Base-by-base conservation (phyloP, 2,888 invertebrate genomes). In the Encarsia formosa region DNA sequence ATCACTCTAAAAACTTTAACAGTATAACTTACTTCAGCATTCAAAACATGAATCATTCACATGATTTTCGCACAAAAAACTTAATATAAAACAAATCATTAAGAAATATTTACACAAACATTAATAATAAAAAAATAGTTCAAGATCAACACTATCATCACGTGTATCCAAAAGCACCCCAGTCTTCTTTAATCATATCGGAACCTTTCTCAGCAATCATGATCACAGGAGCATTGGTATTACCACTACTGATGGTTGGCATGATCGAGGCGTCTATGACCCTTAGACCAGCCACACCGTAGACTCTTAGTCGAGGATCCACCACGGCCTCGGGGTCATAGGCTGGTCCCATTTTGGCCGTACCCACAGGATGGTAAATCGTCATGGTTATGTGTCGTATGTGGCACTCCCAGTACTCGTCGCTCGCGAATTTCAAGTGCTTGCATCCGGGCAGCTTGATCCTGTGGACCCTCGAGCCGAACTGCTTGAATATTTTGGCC, bases 131-230 rank as follows among this genome's bases (percentile, higher is more conserved):
- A n/a, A n/a, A n/a, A n/a, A n/a, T n/a, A n/a, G n/a, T n/a, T n/a
- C n/a, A n/a, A n/a, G n/a, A n/a, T n/a, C n/a, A n/a, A n/a, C n/a
- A n/a, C n/a, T n/a, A n/a, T n/a, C n/a, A n/a, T n/a, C n/a, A n/a
- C n/a, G n/a, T n/a, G n/a, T n/a, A n/a, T n/a, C n/a, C 18, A 9
- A 48, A 4, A 15, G 16, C 34, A 15, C 43, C 68, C 91, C 91
- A 91, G 73, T 91, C 90, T 72, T 86, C 83, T 73, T 91, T 91
- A 51, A 91, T 84, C 65, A 91, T 77, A 76, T 91, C 92, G 0
- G 91, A 81, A 5, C 90, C 91, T 69, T 91, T 92, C 67, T 93
- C 92, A 1, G 84, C 92, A 24, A 92, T 88, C 92, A 92, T 92
- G 43, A 92, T 89, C n/a, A 86, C 85, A 0, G 92, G 91, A 0